Conservation (phyloP, 2,888 invertebrate species). For the Malthinus seriepunctatus region DNA sequence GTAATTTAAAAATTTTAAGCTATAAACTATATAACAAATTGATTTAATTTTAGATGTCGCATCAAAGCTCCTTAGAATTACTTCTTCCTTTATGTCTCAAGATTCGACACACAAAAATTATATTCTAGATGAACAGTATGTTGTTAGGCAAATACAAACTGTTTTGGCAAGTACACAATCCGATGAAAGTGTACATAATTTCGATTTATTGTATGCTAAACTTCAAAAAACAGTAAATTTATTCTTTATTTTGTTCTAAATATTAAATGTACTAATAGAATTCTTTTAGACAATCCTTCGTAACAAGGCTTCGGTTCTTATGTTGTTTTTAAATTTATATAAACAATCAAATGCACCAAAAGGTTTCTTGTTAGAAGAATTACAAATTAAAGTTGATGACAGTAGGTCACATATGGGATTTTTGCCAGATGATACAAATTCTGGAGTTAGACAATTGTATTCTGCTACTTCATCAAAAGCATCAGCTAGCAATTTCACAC, state of each 20-base stretch:
- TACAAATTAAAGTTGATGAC: constrained; percentile 30
- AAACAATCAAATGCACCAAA: constrained; percentile 27
- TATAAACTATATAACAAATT: not conserved
- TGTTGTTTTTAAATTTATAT: constrained; percentile 44
- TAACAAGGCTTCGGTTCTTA: constrained; percentile 43
- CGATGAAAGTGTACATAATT: constrained; percentile 43
- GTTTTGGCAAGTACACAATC: constrained; percentile 34
- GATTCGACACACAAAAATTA: constrained; percentile 40
- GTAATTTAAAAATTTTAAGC: constrained; percentile 12
- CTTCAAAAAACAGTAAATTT: constrained; percentile 46
- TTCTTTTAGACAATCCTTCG: constrained; percentile 43
- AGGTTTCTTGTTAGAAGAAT: constrained; percentile 39
- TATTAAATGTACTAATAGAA: constrained; percentile 11
- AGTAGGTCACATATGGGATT: constrained; percentile 37
- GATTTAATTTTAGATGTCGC: constrained; percentile 39
- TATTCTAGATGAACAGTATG: constrained; percentile 42
- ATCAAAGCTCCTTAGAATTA: constrained; percentile 40
- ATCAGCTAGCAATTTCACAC: constrained; percentile 1
- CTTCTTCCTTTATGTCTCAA: constrained; percentile 40
- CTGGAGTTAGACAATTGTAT: constrained; percentile 40
- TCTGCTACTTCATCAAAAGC: constrained; percentile 8
- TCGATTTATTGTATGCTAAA: constrained; percentile 47
- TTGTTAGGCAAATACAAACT: constrained; percentile 33
- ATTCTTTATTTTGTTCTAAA: constrained; percentile 1
- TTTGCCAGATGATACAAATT: constrained; percentile 39